These are phyloP conservation scores for Lonchura striata DNA, from an alignment of 2,113 vertebrate genomes.

Conservation along the genomic window DNA sequence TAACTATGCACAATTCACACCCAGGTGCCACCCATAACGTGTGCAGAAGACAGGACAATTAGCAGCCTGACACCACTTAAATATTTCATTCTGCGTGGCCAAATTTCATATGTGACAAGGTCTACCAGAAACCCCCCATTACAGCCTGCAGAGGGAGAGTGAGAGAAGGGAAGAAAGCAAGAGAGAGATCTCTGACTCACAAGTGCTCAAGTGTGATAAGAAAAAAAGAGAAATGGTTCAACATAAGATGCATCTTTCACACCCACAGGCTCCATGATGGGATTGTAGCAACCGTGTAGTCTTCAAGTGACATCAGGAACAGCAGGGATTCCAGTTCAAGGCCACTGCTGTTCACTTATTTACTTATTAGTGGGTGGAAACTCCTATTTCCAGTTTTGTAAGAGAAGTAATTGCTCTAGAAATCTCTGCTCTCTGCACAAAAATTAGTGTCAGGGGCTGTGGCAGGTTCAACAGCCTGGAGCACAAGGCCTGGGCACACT, in stretches of 20 bases:
- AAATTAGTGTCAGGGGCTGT: not conserved
- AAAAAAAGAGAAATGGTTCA: not conserved
- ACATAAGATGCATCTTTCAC: not conserved
- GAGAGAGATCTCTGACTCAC: not conserved
- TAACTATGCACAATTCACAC: not conserved
- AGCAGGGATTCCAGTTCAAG: not conserved
- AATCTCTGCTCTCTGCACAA: not conserved
- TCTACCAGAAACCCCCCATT: not conserved
- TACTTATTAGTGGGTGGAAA: conserved; percentile 10
- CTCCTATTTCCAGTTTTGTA: not conserved
- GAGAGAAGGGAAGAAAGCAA: not conserved
- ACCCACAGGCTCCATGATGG: not conserved
- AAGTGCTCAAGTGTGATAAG: not conserved
- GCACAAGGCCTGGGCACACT: not conserved
- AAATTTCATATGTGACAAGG: not conserved
- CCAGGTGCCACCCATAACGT: fast-evolving
- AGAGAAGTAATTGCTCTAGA: not conserved
- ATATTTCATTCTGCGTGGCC: not conserved
- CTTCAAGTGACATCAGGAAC: not conserved
- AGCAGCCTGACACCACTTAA: not conserved
- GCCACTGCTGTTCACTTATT: not conserved
- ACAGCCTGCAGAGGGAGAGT: not conserved
- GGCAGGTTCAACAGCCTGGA: not conserved
- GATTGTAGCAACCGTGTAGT: not conserved
- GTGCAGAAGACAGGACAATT: not conserved